Evolutionary conservation across 2,888 invertebrate species (phyloP), one percentile per base, ranked within the genome.

Genomic region (Abrostola triplasia): DNA sequence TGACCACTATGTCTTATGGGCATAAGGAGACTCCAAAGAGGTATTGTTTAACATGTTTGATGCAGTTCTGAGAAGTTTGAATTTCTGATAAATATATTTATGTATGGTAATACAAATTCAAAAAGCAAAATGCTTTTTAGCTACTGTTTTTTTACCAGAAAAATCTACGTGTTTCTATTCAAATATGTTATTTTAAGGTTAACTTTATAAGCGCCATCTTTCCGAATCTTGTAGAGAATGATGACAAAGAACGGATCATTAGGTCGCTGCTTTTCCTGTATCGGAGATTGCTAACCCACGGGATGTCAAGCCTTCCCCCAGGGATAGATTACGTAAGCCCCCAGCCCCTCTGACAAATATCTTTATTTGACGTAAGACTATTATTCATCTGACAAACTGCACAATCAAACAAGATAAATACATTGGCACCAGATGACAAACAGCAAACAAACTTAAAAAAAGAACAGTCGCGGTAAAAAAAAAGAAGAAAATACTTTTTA

Each of bases 301-400:
- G 40, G 24, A 9, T 50, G 70, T 60, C 74, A 69, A 9, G 8
- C 41, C 6, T 56, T 50, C 12, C 76, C 55, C 70, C 6, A 11
- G 50, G 61, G 77, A 65, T 36, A 66, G 65, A 77, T 76, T 76
- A 66, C 54, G n/a, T 41, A 64, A 70, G 65, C 70, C 54, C 67
- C 70, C 70, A 67, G 59, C 52, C 9, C 41, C 36, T 24, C 36
- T 64, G 67, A 74, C 70, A 70, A 70, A 70, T 70, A 62, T 64
- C 63, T 70, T 66, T 51, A 59, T 73, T 64, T 73, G 74, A 63
- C 67, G 59, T 48, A 37, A 41, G 41, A 67, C 60, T 55, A 77
- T 77, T 58, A 77, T 51, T 76, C 70, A 73, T 77, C 36, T 40
- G 35, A 38, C 41, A 12, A 42, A 50, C 51, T 70, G 48, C 36